These are phyloP conservation scores for Alligator sinensis DNA, from an alignment of 2,113 vertebrate genomes.

Conservation along the genomic window DNA sequence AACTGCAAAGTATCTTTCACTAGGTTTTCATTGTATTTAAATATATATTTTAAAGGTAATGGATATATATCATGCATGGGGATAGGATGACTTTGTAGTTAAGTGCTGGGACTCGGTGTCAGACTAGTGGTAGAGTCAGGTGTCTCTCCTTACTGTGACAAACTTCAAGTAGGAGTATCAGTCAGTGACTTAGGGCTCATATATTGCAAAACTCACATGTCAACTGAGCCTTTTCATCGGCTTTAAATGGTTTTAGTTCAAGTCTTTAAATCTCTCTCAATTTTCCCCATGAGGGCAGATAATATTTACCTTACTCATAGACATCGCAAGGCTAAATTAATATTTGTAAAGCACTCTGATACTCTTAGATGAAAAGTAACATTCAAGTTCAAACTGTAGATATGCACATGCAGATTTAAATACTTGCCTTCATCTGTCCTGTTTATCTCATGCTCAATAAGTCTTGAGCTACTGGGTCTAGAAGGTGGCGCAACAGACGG, in stretches of 20 bases:
- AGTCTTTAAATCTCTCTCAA: not conserved
- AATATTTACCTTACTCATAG: not conserved
- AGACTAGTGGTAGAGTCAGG: not conserved
- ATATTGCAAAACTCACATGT: not conserved
- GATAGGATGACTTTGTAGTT: not conserved
- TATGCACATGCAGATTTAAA: not conserved
- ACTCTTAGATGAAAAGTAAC: not conserved
- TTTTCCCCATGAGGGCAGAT: not conserved
- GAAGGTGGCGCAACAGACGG: conserved; percentile 90
- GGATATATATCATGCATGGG: rapidly evolving
- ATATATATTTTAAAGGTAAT: not conserved
- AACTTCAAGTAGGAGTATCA: not conserved
- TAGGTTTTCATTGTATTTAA: not conserved
- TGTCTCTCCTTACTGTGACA: not conserved
- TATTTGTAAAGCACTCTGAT: not conserved
- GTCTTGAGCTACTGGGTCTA: conserved; percentile 88
- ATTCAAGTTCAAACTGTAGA: not conserved
- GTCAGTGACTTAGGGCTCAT: not conserved
- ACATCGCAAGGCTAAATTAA: not conserved
- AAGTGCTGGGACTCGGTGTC: not conserved
- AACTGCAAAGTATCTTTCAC: not conserved
- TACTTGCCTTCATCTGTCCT: conserved; percentile 92
- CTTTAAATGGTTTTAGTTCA: not conserved
- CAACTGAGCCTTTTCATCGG: not conserved
- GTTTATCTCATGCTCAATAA: conserved; percentile 91